These are phyloP conservation scores for Pseudopodoces humilis DNA, from an alignment of 2,113 vertebrate genomes.

Conservation along the genomic window DNA sequence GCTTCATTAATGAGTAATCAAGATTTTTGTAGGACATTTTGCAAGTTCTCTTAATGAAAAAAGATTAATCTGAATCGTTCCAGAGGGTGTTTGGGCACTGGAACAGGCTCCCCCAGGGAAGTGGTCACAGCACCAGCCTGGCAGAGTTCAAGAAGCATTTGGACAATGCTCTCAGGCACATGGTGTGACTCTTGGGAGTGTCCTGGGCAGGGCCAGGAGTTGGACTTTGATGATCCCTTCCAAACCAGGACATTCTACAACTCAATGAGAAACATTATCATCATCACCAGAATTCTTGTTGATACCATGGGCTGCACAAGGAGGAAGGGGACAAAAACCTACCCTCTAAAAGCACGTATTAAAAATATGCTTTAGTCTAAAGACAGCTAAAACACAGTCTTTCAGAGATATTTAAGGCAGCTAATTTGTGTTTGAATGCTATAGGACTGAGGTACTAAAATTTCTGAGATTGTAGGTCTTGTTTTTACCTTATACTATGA, in stretches of 20 bases:
- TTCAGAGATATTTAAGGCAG: background rate
- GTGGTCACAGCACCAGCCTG: background rate
- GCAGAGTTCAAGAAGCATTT: background rate
- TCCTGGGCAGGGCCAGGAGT: background rate
- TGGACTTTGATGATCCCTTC: background rate
- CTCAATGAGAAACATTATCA: background rate
- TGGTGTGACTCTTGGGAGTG: background rate
- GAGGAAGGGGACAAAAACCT: background rate
- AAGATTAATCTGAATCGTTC: background rate
- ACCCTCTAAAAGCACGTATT: background rate
- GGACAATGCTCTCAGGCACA: background rate
- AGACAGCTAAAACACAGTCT: background rate
- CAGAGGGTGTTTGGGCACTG: background rate
- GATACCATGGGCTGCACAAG: background rate
- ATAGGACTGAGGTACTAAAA: background rate
- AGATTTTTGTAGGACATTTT: background rate
- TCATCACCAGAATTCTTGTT: rapidly evolving
- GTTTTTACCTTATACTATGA: background rate
- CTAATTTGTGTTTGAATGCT: background rate
- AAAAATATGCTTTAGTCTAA: background rate
- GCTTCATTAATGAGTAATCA: background rate
- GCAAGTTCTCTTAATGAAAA: background rate
- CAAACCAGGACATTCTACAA: background rate
- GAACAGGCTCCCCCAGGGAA: background rate
- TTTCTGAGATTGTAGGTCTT: background rate